Evolutionary conservation across 2,113 vertebrate genomes (phyloP).

Genomic region (Madoqua kirkii): DNA sequence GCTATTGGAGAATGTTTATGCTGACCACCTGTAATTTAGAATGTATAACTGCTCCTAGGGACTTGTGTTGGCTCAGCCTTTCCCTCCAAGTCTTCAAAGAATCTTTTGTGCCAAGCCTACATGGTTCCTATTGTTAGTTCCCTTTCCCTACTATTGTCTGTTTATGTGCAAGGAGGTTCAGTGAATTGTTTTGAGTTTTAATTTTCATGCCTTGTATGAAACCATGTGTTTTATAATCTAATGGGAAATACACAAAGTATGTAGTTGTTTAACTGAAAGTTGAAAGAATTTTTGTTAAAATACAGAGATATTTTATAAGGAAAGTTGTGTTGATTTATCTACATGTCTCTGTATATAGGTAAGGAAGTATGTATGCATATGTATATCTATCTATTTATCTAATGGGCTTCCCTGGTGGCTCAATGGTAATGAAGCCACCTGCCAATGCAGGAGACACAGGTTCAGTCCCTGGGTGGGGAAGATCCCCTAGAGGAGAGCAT

Average conservation of each 20-base stretch:
- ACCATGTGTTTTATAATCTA: background rate
- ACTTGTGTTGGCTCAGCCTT: background rate
- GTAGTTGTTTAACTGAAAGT: background rate
- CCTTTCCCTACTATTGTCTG: background rate
- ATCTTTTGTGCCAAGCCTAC: background rate
- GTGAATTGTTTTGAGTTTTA: background rate
- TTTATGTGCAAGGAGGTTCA: background rate
- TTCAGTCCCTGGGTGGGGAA: background rate
- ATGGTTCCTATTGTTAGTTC: background rate
- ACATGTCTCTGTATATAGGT: background rate
- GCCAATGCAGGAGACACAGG: background rate
- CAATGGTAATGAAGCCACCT: background rate
- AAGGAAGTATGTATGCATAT: background rate
- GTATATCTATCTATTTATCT: background rate
- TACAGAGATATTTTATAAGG: background rate
- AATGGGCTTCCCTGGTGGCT: background rate
- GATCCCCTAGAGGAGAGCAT: background rate
- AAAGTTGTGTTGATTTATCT: background rate
- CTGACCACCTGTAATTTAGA: slow-evolving; percentile 4
- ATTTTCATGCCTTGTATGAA: background rate
- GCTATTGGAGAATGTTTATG: background rate
- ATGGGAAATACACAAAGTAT: background rate
- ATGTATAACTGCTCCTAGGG: background rate
- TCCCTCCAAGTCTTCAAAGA: background rate
- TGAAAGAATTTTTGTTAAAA: background rate